Conservation (phyloP, 2,797 vertebrate species). For the Gadopsis bispinosus region DNA sequence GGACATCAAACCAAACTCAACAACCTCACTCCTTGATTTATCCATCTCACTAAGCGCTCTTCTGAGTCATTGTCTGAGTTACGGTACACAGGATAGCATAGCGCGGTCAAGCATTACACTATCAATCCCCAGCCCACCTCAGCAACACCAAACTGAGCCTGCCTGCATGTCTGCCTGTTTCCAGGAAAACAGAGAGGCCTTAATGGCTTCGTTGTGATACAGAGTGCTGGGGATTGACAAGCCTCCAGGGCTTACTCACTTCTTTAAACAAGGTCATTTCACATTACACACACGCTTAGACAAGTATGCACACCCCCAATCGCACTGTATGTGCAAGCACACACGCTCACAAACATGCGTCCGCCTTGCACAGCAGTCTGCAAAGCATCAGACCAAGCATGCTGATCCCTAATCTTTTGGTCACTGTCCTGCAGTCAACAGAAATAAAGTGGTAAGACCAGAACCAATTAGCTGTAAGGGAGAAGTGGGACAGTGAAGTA, state of each 20-base stretch:
- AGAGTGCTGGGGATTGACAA: constrained; percentile 49
- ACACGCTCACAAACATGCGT: constrained; percentile 10
- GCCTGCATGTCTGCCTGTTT: constrained; percentile 29
- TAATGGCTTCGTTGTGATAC: constrained; percentile 49
- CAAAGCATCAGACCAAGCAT: constrained; percentile 33
- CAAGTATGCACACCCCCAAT: constrained; percentile 23
- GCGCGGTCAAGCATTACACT: constrained; percentile 27
- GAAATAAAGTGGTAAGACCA: constrained; percentile 45
- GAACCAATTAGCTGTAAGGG: constrained; percentile 57
- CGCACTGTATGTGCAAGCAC: constrained; percentile 20
- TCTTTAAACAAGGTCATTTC: constrained; percentile 46
- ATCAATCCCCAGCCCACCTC: constrained; percentile 29
- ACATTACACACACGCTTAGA: constrained; percentile 39
- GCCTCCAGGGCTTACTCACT: constrained; percentile 47
- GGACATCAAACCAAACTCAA: constrained; percentile 49
- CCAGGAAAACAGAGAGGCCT: constrained; percentile 41
- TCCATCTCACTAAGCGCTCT: constrained; percentile 39
- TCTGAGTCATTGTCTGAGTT: constrained; percentile 42
- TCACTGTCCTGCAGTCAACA: constrained; percentile 56
- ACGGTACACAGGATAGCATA: constrained; percentile 19
- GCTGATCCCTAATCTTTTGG: constrained; percentile 46
- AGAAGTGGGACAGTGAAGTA: constrained; percentile 11
- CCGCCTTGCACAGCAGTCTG: constrained; percentile 14
- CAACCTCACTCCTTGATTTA: constrained; percentile 35
- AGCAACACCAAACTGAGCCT: constrained; percentile 24